These are phyloP conservation scores for Wiebesia pumilae DNA, from an alignment of 1,140 invertebrate species.

Conservation along the genomic window DNA sequence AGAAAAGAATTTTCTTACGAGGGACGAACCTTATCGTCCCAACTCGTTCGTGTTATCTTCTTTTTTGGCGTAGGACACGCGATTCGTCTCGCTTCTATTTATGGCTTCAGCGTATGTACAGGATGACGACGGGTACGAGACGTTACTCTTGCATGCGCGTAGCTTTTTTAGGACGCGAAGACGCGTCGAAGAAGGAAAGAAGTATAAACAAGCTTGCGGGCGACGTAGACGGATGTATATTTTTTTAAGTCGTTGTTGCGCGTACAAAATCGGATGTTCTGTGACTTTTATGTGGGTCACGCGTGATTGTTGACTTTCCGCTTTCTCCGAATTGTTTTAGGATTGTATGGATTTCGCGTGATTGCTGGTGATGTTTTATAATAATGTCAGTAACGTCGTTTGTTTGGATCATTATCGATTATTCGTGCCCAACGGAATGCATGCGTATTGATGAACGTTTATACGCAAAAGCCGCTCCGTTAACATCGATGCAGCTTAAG, in stretches of 20 bases:
- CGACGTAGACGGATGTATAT: slow-evolving; percentile 1
- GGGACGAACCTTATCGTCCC: not conserved
- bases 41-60: not conserved
- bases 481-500: too few species aligned
- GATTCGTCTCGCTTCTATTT: not conserved
- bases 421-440: not conserved
- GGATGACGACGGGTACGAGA: not conserved
- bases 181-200: not conserved
- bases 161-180: not conserved
- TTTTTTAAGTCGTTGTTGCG: not conserved
- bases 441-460: not conserved
- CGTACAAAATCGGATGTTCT: too few species aligned
- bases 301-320: not conserved
- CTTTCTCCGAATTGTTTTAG: not conserved
- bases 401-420: not conserved
- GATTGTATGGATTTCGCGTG: not conserved
- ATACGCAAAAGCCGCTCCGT: not conserved
- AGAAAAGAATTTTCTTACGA: slow-evolving; percentile 64
- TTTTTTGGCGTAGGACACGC: not conserved
- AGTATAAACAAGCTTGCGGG: not conserved
- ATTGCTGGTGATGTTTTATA: not conserved
- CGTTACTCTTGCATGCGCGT: not conserved
- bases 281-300: not conserved
- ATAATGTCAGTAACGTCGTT: not conserved
- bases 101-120: not conserved